Base-by-base conservation (phyloP, 2,113 vertebrate genomes). In the Pygathrix nemaeus region DNA sequence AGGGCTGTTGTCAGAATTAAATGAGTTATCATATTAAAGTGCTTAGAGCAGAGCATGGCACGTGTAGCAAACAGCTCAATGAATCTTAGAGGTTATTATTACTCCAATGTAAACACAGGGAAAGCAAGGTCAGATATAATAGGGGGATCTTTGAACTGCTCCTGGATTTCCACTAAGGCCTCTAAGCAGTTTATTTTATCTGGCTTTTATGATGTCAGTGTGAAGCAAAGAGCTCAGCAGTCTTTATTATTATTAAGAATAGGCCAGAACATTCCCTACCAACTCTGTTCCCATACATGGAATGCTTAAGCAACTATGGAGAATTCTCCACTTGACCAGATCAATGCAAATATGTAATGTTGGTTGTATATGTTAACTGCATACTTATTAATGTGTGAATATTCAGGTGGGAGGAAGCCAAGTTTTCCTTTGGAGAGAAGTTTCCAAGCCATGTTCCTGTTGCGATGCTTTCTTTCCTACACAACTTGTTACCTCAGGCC, bases 181-280 rank as follows among this genome's bases (percentile, higher is more conserved):
- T 79, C 32, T 87, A 79, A 94, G 76, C 48, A 78, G 45, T 96
- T 83, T 82, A 78, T 96, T 92, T 96, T 85, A 80, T 87, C 84
- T 81, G 83, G 85, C 55, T 94, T 97, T 90, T 89, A 75, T 70
- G 78, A 86, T 87, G 91, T 95, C 64, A 66, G 85, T 57, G 72
- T 75, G 89, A 93, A 90, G 66, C 85, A 96, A 80, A 90, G 90
- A 84, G 43, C 48, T 92, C 89, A 72, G 32, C 79, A 50, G 57
- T 81, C 92, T 93, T 96, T 95, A 90, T 92, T 92, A 61, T 89
- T 86, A 78, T 96, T 87, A 96, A 88, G 55, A 96, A 83, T 92
- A 93, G 88, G 66, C 85, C 91, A 88, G 76, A 84, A 66, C 55
- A 85, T 78, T 83, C 66, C 57, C 80, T 80, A 83, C 85, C 48